A percentile compares a stretch with the other conserved stretches of the same genome.
Conservation (phyloP, 2,888 invertebrate species). For the Dysmachus trigonus region DNA sequence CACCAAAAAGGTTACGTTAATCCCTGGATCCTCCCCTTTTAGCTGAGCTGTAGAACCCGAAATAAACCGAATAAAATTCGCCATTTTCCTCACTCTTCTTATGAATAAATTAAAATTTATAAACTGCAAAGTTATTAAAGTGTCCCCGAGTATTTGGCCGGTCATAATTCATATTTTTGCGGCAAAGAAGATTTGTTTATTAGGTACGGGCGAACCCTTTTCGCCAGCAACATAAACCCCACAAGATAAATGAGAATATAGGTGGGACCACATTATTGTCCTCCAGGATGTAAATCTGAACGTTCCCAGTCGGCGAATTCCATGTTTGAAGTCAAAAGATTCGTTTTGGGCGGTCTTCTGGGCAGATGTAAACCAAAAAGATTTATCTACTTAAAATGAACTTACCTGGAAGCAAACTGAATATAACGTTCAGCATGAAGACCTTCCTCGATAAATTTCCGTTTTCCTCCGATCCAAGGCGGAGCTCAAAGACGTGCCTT, state of each 20-base stretch:
- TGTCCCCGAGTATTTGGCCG: not conserved
- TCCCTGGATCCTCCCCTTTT: not conserved
- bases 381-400: constrained; percentile 1
- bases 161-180: not conserved
- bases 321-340: not conserved
- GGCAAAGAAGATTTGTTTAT: not conserved
- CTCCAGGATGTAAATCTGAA: constrained; percentile 13
- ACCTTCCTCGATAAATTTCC: not conserved
- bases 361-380: constrained; percentile 8
- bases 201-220: not conserved
- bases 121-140: not conserved
- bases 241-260: constrained; percentile 15
- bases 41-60: not conserved
- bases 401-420: not conserved
- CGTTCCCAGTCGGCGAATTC: not conserved
- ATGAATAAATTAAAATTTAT: not conserved
- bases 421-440: not conserved
- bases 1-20: not conserved
- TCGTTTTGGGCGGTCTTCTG: not conserved
- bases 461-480: not conserved
- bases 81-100: not conserved
- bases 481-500: not conserved
- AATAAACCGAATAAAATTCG: not conserved
- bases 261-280: constrained; percentile 28
- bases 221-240: constrained; percentile 1